phyloP scores from a whole-genome alignment of 2,113 vertebrate species.

The Gorilla gorilla region DNA sequence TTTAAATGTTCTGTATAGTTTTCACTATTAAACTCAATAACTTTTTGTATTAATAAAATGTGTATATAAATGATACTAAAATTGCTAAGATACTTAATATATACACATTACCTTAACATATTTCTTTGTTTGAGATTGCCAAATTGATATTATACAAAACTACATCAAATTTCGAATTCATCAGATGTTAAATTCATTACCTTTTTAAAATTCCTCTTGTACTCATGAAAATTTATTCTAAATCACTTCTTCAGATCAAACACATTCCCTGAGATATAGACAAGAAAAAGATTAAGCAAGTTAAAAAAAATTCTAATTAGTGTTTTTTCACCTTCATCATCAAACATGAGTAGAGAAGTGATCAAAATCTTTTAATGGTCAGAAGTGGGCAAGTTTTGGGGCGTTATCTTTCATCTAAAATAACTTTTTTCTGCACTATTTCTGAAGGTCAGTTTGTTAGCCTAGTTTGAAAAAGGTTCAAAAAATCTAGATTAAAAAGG shows the following conservation, averaged over 20 bases:
- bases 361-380: slow-evolving; percentile 37
- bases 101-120: not conserved
- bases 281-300: not conserved
- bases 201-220: slow-evolving; percentile 48
- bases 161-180: not conserved
- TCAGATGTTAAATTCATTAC: not conserved
- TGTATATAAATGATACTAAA: not conserved
- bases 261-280: slow-evolving; percentile 21
- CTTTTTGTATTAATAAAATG: not conserved
- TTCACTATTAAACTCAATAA: not conserved
- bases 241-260: slow-evolving; percentile 43
- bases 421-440: slow-evolving; percentile 24
- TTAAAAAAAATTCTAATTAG: slow-evolving; percentile 56
- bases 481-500: slow-evolving; percentile 54
- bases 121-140: not conserved
- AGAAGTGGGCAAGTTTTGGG: slow-evolving; percentile 40
- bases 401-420: slow-evolving; percentile 59
- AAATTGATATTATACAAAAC: not conserved
- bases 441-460: not conserved
- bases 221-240: slow-evolving; percentile 51
- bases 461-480: slow-evolving; percentile 50
- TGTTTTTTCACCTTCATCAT: not conserved
- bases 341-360: slow-evolving; percentile 10
- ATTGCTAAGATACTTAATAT: not conserved
- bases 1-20: not conserved